Conservation (phyloP, 2,113 vertebrate genomes). For the Pterophyllum scalare region DNA sequence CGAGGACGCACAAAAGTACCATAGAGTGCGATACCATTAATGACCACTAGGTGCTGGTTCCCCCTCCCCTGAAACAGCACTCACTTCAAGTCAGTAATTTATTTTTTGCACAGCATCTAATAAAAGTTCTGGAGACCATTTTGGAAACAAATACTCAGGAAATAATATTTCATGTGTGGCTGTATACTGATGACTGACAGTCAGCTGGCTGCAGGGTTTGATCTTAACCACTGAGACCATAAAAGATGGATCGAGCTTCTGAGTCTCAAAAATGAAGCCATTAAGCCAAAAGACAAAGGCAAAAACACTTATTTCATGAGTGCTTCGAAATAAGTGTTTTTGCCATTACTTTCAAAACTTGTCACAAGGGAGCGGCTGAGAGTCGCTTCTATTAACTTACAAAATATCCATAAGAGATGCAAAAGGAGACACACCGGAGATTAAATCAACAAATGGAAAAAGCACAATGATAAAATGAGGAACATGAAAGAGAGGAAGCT, state of each 20-base stretch:
- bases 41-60: too few relatives aligned
- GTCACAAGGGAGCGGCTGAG: not conserved
- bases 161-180: not conserved
- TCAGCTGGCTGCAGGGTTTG: not conserved
- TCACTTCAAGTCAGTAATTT: too few relatives aligned
- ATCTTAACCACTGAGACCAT: rapidly evolving
- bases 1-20: too few relatives aligned
- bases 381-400: rapidly evolving
- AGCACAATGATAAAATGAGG: not conserved
- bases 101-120: too few relatives aligned
- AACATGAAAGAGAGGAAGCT: not conserved
- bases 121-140: too few relatives aligned
- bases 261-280: not conserved
- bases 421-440: not conserved
- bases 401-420: not conserved
- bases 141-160: too few relatives aligned
- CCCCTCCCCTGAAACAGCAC: too few relatives aligned
- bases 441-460: not conserved
- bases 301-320: not conserved
- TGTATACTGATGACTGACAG: not conserved
- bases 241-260: not conserved
- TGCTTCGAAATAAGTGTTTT: too few relatives aligned
- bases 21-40: too few relatives aligned
- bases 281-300: rapidly evolving
- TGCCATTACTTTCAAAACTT: not conserved